Evolutionary conservation across 2,113 vertebrate genomes (phyloP).

Genomic region (Vimba vimba): DNA sequence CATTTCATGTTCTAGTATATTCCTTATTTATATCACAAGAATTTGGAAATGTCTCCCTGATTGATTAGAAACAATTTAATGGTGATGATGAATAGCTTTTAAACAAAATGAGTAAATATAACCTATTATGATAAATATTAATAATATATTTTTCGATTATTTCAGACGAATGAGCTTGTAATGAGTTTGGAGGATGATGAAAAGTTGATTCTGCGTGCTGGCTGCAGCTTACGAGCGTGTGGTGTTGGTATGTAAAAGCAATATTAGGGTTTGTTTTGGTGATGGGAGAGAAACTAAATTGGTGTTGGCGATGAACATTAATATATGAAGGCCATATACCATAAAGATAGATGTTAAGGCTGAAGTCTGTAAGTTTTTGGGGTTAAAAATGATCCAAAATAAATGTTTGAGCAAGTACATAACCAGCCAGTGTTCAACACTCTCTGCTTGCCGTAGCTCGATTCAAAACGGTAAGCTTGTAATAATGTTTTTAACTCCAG

Average conservation of each 20-base stretch:
- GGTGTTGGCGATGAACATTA: too few species aligned
- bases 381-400: too few species aligned
- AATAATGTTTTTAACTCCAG: too few species aligned
- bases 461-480: too few species aligned
- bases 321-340: too few species aligned
- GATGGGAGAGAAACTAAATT: too few species aligned
- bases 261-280: not conserved
- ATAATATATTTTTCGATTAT: conserved; percentile 16
- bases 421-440: too few species aligned
- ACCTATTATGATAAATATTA: not conserved
- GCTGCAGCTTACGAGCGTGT: conserved; percentile 78
- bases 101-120: not conserved
- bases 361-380: too few species aligned
- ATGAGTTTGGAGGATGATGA: conserved; percentile 91
- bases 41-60: not conserved
- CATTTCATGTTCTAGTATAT: not conserved
- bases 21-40: not conserved
- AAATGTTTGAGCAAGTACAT: too few species aligned
- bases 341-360: too few species aligned
- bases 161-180: conserved; percentile 90
- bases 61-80: not conserved
- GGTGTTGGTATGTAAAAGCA: conserved; percentile 82
- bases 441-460: too few species aligned
- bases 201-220: conserved; percentile 80
- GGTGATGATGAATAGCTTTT: not conserved